Base-by-base conservation (phyloP, 2,113 vertebrate genomes). In the human (Homo sapiens) region DNA sequence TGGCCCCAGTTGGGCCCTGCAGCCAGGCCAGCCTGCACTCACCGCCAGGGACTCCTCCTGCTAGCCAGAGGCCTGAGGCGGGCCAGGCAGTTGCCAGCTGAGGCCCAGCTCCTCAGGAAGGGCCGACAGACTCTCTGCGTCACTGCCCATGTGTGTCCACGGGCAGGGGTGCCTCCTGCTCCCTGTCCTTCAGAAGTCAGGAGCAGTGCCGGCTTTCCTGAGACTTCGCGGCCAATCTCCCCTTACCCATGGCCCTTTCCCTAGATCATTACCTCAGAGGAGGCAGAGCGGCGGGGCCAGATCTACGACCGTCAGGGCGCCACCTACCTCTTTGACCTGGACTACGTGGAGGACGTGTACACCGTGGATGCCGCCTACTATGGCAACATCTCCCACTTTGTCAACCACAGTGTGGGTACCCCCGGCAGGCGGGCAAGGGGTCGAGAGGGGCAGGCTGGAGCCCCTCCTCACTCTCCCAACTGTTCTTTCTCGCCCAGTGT, bases 341-440 rank as follows among this genome's bases (percentile, higher is more conserved):
- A 99, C 98, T 99, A 99, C 6, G 99, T 99, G 93, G 99, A 99
- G 90, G 99, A 99, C 5, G 99, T 99, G 3, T 99, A 99, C 98
- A 99, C 99, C 0, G 99, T 99, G 98, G 99, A 99, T 27, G 99
- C 99, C 0, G 99, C 99, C 45, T 98, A 99, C 95, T 99, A 99
- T 2, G 99, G 99, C 90, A 99, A 99, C 98, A 99, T 99, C 97
- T 99, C 99, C 32, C 99, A 99, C 98, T 99, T 99, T 80, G 99
- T 99, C 97, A 99, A 99, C 98, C 99, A 99, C 98, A 99, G 99
- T 73, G 99, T 99, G 97, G 99, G 99, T 98, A 90, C 80, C 87
- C 79, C 23, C 25, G 17, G 50, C 83, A 96, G 80, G 90, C 0
- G 80, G 97, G 96, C 7, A 64, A n/a, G 1, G 50, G 70, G 87